A percentile compares a stretch with the other conserved stretches of the same genome.
These are phyloP conservation scores for Ahaetulla prasina DNA, from an alignment of 2,113 vertebrate genomes.

Conservation along the genomic window DNA sequence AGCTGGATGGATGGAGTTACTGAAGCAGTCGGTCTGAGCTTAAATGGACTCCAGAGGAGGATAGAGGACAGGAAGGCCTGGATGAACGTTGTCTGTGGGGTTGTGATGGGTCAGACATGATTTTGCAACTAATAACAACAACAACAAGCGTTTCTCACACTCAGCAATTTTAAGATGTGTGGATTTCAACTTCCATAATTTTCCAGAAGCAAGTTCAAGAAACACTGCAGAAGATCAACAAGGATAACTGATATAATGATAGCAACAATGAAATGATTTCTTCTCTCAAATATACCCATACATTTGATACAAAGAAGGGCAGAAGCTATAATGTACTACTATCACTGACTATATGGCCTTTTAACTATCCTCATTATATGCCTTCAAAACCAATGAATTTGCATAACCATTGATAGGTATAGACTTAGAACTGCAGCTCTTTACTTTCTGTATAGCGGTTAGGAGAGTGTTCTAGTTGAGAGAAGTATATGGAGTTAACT, in stretches of 20 bases:
- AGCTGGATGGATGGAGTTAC: no score
- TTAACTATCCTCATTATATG: neutral
- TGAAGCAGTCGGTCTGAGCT: no score
- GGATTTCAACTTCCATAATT: neutral
- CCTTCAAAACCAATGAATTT: neutral
- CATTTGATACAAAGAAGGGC: neutral
- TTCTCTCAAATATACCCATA: neutral
- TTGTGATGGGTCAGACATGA: no score
- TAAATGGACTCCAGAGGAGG: no score
- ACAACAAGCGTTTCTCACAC: neutral
- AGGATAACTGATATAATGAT: neutral
- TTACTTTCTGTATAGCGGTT: neutral
- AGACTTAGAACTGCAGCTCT: neutral
- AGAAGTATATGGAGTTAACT: neutral
- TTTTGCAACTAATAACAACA: no score
- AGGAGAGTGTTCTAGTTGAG: neutral
- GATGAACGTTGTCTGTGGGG: no score
- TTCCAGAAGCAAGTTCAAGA: neutral
- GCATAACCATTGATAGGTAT: neutral
- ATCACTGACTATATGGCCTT: neutral
- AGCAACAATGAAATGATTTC: neutral
- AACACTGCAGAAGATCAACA: neutral
- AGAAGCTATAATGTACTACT: neutral
- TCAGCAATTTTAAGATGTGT: neutral
- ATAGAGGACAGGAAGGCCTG: no score